A percentile compares a stretch with the other conserved stretches of the same genome.
Evolutionary conservation across 35 echinoderm and acorn worm species (phyloP).

Genomic region (Diadema setosum): DNA sequence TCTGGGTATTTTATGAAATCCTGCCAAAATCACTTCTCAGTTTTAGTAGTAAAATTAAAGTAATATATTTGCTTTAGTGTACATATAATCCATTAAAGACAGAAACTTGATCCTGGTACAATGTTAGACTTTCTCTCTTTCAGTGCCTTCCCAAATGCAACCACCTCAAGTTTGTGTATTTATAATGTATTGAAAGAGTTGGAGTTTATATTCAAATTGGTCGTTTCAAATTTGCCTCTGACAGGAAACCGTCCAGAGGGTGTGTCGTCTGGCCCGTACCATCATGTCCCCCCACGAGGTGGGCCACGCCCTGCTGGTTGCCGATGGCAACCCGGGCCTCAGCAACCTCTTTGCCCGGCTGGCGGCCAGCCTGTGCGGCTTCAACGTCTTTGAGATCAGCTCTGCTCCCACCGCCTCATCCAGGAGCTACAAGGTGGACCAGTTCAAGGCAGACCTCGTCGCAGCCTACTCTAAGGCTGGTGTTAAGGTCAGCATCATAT

Average conservation of each 20-base stretch:
- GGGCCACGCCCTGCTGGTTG: conserved; percentile 74
- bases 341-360: conserved; percentile 62
- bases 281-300: conserved; percentile 98
- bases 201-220: too few species aligned
- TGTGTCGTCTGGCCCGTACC: conserved; percentile 85
- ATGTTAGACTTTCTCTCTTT: too few species aligned
- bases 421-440: conserved; percentile 66
- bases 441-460: conserved; percentile 93
- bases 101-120: too few species aligned
- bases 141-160: too few species aligned
- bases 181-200: too few species aligned
- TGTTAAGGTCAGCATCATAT: conserved; percentile 67
- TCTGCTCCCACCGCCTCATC: conserved; percentile 66
- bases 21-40: too few species aligned
- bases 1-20: too few species aligned
- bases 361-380: conserved; percentile 85
- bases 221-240: too few species aligned
- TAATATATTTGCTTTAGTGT: too few species aligned
- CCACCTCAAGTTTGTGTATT: too few species aligned
- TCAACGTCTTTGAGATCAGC: conserved; percentile 84
- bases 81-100: too few species aligned
- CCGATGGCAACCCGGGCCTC: conserved; percentile 73
- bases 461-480: conserved; percentile 88
- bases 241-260: conserved; percentile 88
- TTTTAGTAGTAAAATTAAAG: too few species aligned